Percentiles rank a stretch among this genome's conserved stretches.
These are phyloP conservation scores for Brachionus paranguensis DNA, from an alignment of 1,140 invertebrate genomes.

Conservation along the genomic window DNA sequence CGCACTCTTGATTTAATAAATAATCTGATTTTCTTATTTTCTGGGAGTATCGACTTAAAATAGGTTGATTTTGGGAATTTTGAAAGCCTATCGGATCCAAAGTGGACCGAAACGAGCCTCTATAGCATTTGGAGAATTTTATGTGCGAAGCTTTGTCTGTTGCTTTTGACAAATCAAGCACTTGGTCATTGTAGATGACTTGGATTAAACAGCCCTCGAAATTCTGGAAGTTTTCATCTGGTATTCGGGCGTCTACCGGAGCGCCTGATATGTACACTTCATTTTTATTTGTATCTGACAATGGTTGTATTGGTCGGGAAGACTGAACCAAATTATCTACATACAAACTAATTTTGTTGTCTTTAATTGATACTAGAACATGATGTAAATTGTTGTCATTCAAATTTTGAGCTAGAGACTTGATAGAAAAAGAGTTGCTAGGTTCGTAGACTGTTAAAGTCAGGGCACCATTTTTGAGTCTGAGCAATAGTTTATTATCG, in stretches of 20 bases:
- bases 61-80: neutral
- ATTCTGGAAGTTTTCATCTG: neutral
- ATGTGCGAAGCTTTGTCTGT: neutral
- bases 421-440: neutral
- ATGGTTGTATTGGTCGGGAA: neutral
- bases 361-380: neutral
- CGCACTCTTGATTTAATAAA: neutral
- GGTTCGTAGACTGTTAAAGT: neutral
- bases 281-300: neutral
- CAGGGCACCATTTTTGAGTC: neutral
- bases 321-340: constrained; percentile 21
- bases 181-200: constrained; percentile 26
- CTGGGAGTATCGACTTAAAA: neutral
- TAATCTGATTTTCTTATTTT: neutral
- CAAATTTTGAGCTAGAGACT: neutral
- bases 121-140: constrained; percentile 26
- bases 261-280: neutral
- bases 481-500: neutral
- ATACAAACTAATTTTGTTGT: neutral
- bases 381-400: constrained; percentile 33
- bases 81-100: neutral
- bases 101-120: neutral
- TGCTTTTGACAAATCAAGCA: constrained; percentile 8
- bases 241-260: neutral
- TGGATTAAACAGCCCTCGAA: constrained; percentile 27